phyloP scores from a whole-genome alignment of 2,797 vertebrate genomes.

The Cirrhinus mrigala region DNA sequence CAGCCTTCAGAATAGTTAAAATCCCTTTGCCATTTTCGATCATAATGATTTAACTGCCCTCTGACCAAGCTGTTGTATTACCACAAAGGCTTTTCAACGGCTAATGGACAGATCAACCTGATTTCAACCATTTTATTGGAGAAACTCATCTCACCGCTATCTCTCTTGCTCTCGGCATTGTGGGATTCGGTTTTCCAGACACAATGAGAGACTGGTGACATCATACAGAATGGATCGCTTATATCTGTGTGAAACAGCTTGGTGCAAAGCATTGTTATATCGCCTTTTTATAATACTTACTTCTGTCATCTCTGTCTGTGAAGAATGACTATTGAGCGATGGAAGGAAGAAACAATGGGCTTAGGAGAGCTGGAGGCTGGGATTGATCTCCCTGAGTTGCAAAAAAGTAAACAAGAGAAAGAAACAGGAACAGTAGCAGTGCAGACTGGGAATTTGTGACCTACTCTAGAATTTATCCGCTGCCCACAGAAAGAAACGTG shows the following conservation, averaged over 20 bases:
- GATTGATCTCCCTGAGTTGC: conserved; percentile 30
- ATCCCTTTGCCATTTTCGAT: conserved; percentile 23
- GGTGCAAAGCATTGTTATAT: conserved; percentile 30
- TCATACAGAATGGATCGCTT: conserved; percentile 46
- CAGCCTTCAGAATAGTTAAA: background rate
- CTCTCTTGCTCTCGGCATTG: conserved; percentile 2
- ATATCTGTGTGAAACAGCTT: conserved; percentile 44
- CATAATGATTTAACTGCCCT: conserved; percentile 18
- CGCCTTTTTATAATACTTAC: conserved; percentile 35
- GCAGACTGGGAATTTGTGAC: conserved; percentile 19
- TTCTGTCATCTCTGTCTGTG: conserved; percentile 44
- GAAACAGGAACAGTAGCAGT: conserved; percentile 9
- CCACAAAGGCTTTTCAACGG: conserved; percentile 26
- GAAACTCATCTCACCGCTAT: conserved; percentile 48
- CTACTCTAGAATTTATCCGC: background rate
- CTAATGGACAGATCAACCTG: conserved; percentile 44
- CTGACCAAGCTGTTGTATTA: conserved; percentile 1
- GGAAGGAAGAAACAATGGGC: conserved; percentile 35
- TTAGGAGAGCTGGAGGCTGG: conserved; percentile 23
- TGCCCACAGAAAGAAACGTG: background rate
- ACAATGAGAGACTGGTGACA: conserved; percentile 50
- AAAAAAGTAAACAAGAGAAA: conserved; percentile 34
- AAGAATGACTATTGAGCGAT: conserved; percentile 31
- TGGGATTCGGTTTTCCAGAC: conserved; percentile 32
- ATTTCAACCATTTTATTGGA: conserved; percentile 33